Evolutionary conservation across 2,888 invertebrate genomes (phyloP), one percentile per base, ranked within the genome.

Genomic region (Callyntrura guangdongensis): DNA sequence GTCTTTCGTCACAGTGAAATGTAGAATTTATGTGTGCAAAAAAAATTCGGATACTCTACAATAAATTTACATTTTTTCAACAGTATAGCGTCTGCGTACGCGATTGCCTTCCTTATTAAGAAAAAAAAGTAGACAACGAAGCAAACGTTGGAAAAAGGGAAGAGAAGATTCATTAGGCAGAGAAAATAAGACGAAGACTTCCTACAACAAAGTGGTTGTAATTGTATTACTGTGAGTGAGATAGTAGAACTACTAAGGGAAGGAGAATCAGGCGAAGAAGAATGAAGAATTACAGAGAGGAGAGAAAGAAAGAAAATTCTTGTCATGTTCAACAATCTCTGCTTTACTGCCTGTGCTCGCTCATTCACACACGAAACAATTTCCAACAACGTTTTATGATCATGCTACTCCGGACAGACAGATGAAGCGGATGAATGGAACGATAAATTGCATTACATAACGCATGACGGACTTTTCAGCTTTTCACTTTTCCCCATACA

Each of bases 351-450:
- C 47, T 77, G 67, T 67, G 89, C 67, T 85, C 59, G 82, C 74
- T 90, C 90, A 90, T 90, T 90, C 90, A 86, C 90, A 90, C 90
- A 90, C 72, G 85, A 89, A 89, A 83, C 72, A 88, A 88, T 88
- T 82, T 72, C 36, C 79, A 83, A 47, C 59, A 89, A 89, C 89
- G 83, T 77, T 81, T 89, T 85, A 79, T 85, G 89, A 90, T 90
- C 90, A 90, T 72, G 90, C 79, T 90, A 90, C 81, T 86, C 90
- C 82, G 86, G 90, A 86, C 90, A 86, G 86, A 90, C 90, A 90
- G 90, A 90, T 90, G 90, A 90, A 90, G 90, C 90, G 90, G 90
- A 90, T 90, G 90, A 90, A 82, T 90, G 86, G 86, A 86, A 90
- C 86, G 64, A 90, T 86, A 90, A 90, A 90, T 90, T 90, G 90